Conservation (phyloP, 2,797 vertebrate genomes). For the Galaxias olidus region DNA sequence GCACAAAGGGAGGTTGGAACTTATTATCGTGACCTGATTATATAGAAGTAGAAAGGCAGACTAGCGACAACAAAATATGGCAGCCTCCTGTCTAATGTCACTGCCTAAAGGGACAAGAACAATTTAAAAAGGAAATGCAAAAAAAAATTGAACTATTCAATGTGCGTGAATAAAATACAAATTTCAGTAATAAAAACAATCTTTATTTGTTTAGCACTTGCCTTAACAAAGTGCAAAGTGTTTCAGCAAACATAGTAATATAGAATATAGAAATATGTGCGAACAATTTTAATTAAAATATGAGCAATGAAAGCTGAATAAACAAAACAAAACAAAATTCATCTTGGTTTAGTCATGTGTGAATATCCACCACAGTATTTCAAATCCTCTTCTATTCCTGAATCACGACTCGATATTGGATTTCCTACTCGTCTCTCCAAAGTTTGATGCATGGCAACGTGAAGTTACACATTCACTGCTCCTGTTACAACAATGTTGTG, state of each 20-base stretch:
- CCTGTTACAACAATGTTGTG: background rate
- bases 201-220: too few species aligned
- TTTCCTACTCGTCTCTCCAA: background rate
- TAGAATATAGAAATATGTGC: too few species aligned
- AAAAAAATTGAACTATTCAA: background rate
- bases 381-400: constrained; percentile 1
- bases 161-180: background rate
- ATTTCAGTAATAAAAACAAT: too few species aligned
- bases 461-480: background rate
- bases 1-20: constrained; percentile 41
- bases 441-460: background rate
- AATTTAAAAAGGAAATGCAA: background rate
- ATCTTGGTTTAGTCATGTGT: constrained; percentile 7
- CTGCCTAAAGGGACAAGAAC: background rate
- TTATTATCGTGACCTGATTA: constrained; percentile 56
- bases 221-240: too few species aligned
- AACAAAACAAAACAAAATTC: background rate
- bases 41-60: constrained; percentile 29
- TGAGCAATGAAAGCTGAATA: too few species aligned
- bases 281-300: too few species aligned
- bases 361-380: background rate
- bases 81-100: constrained; percentile 16
- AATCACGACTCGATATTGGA: background rate
- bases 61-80: constrained; percentile 20
- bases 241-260: too few species aligned